Conservation (phyloP, 2,888 invertebrate species). For the Drosophila kuntzei region DNA sequence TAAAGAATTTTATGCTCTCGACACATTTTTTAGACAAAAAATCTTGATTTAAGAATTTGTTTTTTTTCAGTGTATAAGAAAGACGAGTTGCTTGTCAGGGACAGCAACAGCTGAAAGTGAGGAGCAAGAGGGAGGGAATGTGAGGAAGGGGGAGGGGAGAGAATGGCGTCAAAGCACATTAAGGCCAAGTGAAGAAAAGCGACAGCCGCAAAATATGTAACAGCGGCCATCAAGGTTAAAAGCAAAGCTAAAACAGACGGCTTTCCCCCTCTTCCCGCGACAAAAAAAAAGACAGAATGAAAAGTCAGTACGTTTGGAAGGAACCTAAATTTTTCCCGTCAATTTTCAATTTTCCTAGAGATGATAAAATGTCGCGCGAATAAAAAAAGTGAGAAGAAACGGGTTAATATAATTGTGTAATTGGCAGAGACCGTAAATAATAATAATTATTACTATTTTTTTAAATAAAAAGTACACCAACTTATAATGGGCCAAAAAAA, state of each 20-base stretch:
- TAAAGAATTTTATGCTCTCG: too few species aligned
- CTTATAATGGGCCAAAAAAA: too few species aligned
- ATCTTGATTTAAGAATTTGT: too few species aligned
- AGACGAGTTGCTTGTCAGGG: not conserved
- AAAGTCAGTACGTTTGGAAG: conserved; percentile 4
- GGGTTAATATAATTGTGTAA: too few species aligned
- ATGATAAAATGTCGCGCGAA: not conserved
- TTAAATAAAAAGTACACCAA: too few species aligned
- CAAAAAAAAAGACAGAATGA: not conserved
- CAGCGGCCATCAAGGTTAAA: conserved; percentile 45
- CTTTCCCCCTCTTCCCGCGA: not conserved
- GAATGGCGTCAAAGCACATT: conserved; percentile 48
- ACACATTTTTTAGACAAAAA: too few species aligned
- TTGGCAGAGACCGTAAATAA: too few species aligned
- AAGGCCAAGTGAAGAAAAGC: conserved; percentile 46
- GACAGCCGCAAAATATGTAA: conserved; percentile 53
- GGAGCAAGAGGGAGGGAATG: not conserved
- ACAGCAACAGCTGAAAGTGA: not conserved
- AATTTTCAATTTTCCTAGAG: not conserved
- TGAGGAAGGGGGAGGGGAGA: not conserved
- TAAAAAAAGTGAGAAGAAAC: not conserved
- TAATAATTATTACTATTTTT: too few species aligned
- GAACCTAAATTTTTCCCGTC: not conserved
- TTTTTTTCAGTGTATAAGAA: too few species aligned
- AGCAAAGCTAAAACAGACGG: conserved; percentile 24